Base-by-base conservation (phyloP, 2,888 invertebrate species). In the Prosopocoilus inquinatus region DNA sequence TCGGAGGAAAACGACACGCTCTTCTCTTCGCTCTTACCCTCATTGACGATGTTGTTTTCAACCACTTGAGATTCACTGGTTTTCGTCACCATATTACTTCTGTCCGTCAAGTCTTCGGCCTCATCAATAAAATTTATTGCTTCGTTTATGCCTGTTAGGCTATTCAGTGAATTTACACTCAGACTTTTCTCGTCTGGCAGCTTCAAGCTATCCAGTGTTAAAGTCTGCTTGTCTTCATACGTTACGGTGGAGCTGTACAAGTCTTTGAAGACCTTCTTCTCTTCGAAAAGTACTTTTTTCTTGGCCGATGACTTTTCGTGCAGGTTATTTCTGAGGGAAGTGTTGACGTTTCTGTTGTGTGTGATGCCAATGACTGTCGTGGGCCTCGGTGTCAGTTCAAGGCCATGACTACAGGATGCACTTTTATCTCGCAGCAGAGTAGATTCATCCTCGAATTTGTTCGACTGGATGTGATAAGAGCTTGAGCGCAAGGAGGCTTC, bases 351-450 rank as follows among this genome's bases (percentile, higher is more conserved):
- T 56, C 55, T 62, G 50, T 57, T 64, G 8, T 66, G 67, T 13
- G 71, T 61, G 45, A 72, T 54, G 13, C 74, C 75, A 34, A 75
- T 73, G 11, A 76, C 75, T 1, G 89, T 88, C 54, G 86, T 85
- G 3, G 89, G 88, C 7, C 89, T 79, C 13, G 85, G 84, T 0
- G 85, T 81, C 53, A 83, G 80, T 75, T 90, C 87, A 51, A 90
- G 76, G 1, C 89, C 90, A 59, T 88, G 85, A 65, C 89, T 89
- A 74, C 87, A 90, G 13, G 90, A 90, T 15, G 86, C 86, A 34
- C 90, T 89, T 79, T 90, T 91, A 70, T 90, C 90, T 64, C 87
- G 85, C 16, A 89, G 83, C 58, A 82, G 79, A 55, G 78, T 76
- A 52, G 80, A 80, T 51, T 80, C 80, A 28, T 80, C 79, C 51